phyloP scores from a whole-genome alignment of 2,888 invertebrate genomes.

The Ennomos quercinarius region DNA sequence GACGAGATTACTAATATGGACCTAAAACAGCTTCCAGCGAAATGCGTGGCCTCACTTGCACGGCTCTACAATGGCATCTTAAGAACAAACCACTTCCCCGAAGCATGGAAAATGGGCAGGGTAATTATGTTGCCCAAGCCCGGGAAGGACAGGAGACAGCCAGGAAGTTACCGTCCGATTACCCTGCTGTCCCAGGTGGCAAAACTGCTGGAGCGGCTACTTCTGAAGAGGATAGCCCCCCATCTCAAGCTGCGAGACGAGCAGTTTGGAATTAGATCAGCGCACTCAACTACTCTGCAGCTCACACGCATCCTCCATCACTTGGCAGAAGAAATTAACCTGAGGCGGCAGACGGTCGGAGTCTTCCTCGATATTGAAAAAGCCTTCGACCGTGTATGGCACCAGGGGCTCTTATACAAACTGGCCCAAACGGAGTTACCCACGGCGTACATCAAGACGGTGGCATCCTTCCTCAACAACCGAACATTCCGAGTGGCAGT shows the following conservation, averaged over 20 bases:
- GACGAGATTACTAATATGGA: slow-evolving; percentile 6
- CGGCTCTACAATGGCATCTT: slow-evolving; percentile 20
- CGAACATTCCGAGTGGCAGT: too few relatives aligned
- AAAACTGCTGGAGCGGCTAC: slow-evolving; percentile 5
- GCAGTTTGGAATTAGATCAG: slow-evolving; percentile 37
- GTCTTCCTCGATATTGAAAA: too few relatives aligned
- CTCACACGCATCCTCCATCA: slow-evolving; percentile 41
- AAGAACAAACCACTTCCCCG: slow-evolving; percentile 19
- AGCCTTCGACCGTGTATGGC: too few relatives aligned
- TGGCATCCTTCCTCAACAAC: too few relatives aligned
- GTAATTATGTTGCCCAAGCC: slow-evolving; percentile 28
- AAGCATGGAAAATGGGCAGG: slow-evolving; percentile 31
- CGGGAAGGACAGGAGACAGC: too few relatives aligned
- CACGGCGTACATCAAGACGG: too few relatives aligned
- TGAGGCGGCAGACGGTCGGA: too few relatives aligned
- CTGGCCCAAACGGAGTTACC: too few relatives aligned
- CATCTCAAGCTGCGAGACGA: slow-evolving; percentile 26
- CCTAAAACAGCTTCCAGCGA: background rate
- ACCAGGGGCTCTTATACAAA: too few relatives aligned
- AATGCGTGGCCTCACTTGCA: slow-evolving; percentile 1
- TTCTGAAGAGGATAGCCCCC: background rate
- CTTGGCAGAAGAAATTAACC: slow-evolving; percentile 32
- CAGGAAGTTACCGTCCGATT: background rate
- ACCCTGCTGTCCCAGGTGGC: background rate
- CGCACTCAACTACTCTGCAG: slow-evolving; percentile 43